A percentile compares a stretch with the other conserved stretches of the same genome.
Evolutionary conservation across 2,888 invertebrate species (phyloP).

Genomic region (Halictus quadricinctus): DNA sequence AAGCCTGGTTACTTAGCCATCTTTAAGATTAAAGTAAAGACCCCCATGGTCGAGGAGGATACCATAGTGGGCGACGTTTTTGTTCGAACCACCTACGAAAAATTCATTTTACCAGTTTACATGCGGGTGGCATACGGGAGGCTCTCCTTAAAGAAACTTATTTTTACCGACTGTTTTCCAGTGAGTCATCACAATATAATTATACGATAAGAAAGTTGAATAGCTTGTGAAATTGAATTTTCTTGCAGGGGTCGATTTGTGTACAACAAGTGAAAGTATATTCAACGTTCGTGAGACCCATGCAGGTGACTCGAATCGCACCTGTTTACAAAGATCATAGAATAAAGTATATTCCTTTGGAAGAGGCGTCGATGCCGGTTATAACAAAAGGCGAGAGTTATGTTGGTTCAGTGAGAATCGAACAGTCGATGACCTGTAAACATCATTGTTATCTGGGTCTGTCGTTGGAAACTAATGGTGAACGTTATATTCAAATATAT

Average conservation of each 20-base stretch:
- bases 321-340: constrained; percentile 83
- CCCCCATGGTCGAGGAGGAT: constrained; percentile 87
- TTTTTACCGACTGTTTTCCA: constrained; percentile 91
- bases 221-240: constrained; percentile 10
- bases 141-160: constrained; percentile 85
- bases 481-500: constrained; percentile 48
- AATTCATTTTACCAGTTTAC: constrained; percentile 88
- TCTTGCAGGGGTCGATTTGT: constrained; percentile 89
- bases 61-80: constrained; percentile 87
- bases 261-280: constrained; percentile 90
- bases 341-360: constrained; percentile 79
- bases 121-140: constrained; percentile 90
- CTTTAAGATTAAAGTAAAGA: constrained; percentile 88
- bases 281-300: constrained; percentile 90
- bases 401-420: constrained; percentile 86
- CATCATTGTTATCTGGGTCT: constrained; percentile 91
- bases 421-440: constrained; percentile 88
- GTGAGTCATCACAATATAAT: constrained; percentile 83
- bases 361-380: constrained; percentile 75
- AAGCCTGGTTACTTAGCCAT: constrained; percentile 87
- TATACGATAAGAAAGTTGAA: background rate
- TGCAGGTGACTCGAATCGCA: constrained; percentile 89
- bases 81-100: constrained; percentile 89
- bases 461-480: constrained; percentile 86
- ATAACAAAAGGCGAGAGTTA: constrained; percentile 81